Conservation (phyloP, 2,888 invertebrate genomes). For the Gymnocheta viridis region DNA sequence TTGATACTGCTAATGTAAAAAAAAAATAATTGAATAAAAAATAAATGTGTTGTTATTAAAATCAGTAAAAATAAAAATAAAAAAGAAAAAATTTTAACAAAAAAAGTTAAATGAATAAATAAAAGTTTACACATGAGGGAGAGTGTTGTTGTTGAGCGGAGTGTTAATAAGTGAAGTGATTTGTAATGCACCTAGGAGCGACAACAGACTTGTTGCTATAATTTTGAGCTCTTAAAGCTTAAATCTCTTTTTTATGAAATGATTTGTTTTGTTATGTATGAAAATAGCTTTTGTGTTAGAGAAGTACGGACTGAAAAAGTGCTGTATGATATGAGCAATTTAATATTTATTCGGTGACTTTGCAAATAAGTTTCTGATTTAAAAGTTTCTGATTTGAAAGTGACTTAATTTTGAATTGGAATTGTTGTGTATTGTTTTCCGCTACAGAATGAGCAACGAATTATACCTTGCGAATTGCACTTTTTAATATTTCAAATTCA, state of each 20-base stretch:
- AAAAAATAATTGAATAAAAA: background rate
- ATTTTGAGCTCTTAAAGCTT: background rate
- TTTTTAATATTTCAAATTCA: slow-evolving; percentile 71
- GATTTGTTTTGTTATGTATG: background rate
- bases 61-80: background rate
- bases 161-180: background rate
- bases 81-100: background rate
- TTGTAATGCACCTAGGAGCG: background rate
- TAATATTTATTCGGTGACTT: background rate
- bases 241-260: slow-evolving; percentile 1
- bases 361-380: background rate
- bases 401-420: background rate
- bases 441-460: background rate
- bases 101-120: background rate
- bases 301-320: slow-evolving; percentile 13
- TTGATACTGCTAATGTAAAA: slow-evolving; percentile 26
- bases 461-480: background rate
- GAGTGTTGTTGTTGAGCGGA: background rate
- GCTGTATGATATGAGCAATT: background rate
- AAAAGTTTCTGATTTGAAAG: background rate
- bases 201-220: background rate
- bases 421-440: slow-evolving; percentile 8
- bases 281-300: slow-evolving; percentile 25
- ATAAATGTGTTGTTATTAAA: background rate
- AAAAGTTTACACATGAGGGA: background rate